These are phyloP conservation scores for Plecturocebus donacophilus DNA, from an alignment of 2,113 vertebrate genomes.

Conservation along the genomic window DNA sequence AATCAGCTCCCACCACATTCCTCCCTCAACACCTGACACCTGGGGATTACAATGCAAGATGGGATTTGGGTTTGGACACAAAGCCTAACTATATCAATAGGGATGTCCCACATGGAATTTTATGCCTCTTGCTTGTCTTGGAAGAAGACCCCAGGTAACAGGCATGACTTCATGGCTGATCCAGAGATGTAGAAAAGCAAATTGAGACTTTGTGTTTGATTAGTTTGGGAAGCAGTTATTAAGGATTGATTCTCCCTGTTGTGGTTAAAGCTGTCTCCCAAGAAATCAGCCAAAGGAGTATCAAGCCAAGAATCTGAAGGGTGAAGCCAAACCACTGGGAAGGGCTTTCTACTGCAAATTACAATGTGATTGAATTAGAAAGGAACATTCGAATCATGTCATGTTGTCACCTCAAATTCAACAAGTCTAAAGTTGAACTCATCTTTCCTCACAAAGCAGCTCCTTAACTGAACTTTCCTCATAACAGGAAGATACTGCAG, in stretches of 20 bases:
- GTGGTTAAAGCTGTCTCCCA: constrained; percentile 51
- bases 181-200: background rate
- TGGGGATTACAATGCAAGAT: no score
- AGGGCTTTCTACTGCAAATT: constrained; percentile 18
- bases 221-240: constrained; percentile 38
- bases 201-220: constrained; percentile 62
- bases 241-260: constrained; percentile 19
- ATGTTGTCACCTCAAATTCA: constrained; percentile 54
- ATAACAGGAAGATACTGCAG: background rate
- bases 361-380: constrained; percentile 47
- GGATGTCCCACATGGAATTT: background rate
- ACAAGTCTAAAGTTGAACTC: constrained; percentile 34
- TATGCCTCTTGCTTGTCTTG: constrained; percentile 2
- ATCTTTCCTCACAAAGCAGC: background rate
- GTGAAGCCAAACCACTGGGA: constrained; percentile 68
- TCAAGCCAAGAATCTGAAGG: constrained; percentile 60
- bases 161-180: background rate
- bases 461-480: background rate
- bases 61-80: no score
- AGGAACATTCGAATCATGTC: constrained; percentile 31
- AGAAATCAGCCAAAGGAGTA: constrained; percentile 64
- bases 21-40: no score
- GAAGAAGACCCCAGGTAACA: background rate
- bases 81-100: background rate
- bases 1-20: no score